Percentiles rank a stretch among this genome's conserved stretches.
Conservation (phyloP, 2,797 vertebrate genomes). For the Sebastes nivosus region DNA sequence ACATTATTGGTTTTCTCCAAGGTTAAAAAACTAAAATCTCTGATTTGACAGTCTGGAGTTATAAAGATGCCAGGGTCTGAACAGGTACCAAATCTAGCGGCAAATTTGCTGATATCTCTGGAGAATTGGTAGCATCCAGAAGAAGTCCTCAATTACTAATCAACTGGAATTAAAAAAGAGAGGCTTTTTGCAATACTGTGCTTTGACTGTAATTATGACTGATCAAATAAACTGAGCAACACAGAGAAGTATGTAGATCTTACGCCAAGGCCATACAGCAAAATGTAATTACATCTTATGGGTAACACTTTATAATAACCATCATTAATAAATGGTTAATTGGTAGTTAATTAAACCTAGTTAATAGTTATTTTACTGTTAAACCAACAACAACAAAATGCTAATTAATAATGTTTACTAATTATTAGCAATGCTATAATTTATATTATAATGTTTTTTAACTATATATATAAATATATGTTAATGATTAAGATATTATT, state of each 20-base stretch:
- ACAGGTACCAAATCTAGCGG: background rate
- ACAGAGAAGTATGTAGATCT: background rate
- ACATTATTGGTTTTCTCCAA: background rate
- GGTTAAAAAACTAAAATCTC: slow-evolving; percentile 8
- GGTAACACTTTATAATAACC: too few species aligned
- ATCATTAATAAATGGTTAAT: too few species aligned
- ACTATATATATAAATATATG: too few species aligned
- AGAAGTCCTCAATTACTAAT: background rate
- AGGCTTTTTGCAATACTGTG: background rate
- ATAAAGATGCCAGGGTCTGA: background rate
- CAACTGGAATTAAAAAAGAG: background rate
- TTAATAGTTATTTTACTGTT: background rate
- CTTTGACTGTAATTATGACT: background rate
- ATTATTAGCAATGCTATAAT: too few species aligned
- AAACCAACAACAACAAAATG: background rate
- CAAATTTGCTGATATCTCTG: background rate
- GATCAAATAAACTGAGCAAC: background rate
- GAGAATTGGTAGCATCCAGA: background rate
- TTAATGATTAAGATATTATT: too few species aligned
- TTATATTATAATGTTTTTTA: fast-evolving
- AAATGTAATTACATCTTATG: background rate
- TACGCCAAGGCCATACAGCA: background rate
- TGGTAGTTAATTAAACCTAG: too few species aligned
- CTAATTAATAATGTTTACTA: too few species aligned
- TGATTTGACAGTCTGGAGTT: slow-evolving; percentile 19